Base-by-base conservation (phyloP, 2,113 vertebrate genomes). In the Prietella phreatophila region DNA sequence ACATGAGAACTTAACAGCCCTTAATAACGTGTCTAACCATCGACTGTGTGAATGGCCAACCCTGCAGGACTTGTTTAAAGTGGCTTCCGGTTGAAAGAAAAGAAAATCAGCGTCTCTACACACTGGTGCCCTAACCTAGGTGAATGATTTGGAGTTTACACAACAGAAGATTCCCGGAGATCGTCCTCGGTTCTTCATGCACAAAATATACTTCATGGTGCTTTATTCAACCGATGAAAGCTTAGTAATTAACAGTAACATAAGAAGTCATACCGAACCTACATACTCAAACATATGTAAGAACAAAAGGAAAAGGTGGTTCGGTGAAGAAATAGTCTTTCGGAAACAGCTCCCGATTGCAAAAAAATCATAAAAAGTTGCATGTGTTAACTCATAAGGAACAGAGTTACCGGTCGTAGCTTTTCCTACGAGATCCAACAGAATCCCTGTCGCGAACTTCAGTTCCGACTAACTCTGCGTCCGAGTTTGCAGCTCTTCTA, bases 401-500 rank as follows among this genome's bases (percentile, higher is more conserved):
- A 42, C 33, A 7, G 80, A 82, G 58, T 82, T 61, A 61, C 33
- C 80, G 27, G 80, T 39, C 11, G 33, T 61, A 82, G 80, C 80
- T 60, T 82, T 61, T 60, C 80, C 42, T 61, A 42, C 36, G 3
- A 82, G 61, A 25, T 61, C 56, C 80, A 27, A 27, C 9, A 15
- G 25, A 61, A 61, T 25, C 76, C 27, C 30, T 61, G n/a, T 36
- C 4, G 5, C 58, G 61, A 20, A 42, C 7, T 9, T 17, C 2
- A 82, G 58, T 82, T 27, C 80, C 78, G 20, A 20, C n/a, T 42
- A 27, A 82, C 56, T 9, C 33, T 4, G 47, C 8, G 20, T 76
- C 33, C 36, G 27, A 39, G 36, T 53, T 73, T 55, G 83, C 50
- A 93, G 96, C 96, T 96, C 95, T 95, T 96, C 94, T 93, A 94